Base-by-base conservation (phyloP, 2,113 vertebrate genomes). In the Atherinomorus stipes region DNA sequence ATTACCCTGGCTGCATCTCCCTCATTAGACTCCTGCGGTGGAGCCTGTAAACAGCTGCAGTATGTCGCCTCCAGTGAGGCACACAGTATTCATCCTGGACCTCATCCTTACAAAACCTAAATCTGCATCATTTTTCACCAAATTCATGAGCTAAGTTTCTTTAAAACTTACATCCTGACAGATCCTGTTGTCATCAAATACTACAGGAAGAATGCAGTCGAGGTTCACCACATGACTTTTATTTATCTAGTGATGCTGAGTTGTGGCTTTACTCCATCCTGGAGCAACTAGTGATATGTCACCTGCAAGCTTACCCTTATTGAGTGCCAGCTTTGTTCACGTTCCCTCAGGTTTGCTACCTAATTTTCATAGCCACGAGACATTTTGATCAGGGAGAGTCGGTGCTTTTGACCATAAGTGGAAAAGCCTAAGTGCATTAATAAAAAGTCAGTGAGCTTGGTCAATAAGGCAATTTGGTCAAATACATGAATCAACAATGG, bases 1-100 rank as follows among this genome's bases (percentile, higher is more conserved):
- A 91, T 88, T 87, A 85, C 66, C 68, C 81, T 25, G 61, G 76
- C 85, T 88, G 81, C 56, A 72, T 78, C 83, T 76, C 65, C 64
- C 81, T 90, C 86, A 71, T 88, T 89, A 89, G 83, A 80, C 69
- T 91, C 88, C 87, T 89, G 89, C 21, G 77, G 88, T 88, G 78
- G 78, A 78, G 83, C 72, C 73, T 59, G 73, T 88, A 89, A 91
- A 89, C 85, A 85, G 84, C 87, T 81, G 76, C 78, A 78, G 81
- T 31, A 28, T 69, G 81, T 40, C 19, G 71, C 77, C 69, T 64
- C 69, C 62, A 71, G 82, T 80, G 71, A 64, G 81, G 57, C 37
- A 16, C 70, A 49, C 57, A 44, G 54, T 37, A 56, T 66, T 78
- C 80, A 71, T 68, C 37, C 51, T 19, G 74, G 68, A 78, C 71